These are phyloP conservation scores for Leptura quadrifasciata DNA, from an alignment of 2,888 invertebrate species.

Conservation along the genomic window DNA sequence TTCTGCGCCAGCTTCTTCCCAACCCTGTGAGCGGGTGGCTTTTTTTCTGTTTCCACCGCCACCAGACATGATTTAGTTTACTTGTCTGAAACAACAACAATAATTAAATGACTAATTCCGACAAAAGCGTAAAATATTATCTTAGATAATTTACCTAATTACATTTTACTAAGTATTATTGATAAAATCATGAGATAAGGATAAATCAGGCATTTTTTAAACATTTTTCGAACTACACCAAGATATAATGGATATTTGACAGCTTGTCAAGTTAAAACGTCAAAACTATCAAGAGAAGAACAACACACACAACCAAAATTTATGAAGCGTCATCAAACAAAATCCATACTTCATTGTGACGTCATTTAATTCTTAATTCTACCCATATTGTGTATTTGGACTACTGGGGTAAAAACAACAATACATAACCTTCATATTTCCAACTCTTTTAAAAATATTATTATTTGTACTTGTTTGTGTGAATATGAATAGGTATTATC, in stretches of 20 bases:
- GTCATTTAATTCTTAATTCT: neutral
- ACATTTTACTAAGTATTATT: conserved; percentile 15
- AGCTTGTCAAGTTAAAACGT: neutral
- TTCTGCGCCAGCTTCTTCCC: conserved; percentile 91
- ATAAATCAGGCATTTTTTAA: neutral
- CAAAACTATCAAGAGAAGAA: neutral
- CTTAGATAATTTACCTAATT: conserved; percentile 15
- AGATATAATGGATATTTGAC: conserved; percentile 4
- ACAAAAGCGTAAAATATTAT: neutral
- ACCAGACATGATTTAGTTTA: conserved; percentile 75
- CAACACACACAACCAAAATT: neutral
- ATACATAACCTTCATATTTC: no score
- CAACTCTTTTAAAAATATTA: no score
- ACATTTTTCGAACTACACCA: neutral
- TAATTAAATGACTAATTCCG: conserved; percentile 6
- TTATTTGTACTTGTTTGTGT: no score
- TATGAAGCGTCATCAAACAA: conserved; percentile 7
- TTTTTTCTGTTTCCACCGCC: conserved; percentile 77
- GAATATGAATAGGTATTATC: no score
- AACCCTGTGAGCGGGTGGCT: conserved; percentile 78
- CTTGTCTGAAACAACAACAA: conserved; percentile 3
- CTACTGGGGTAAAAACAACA: no score
- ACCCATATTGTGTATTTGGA: conserved; percentile 1
- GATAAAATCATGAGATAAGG: conserved; percentile 15
- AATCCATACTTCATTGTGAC: neutral